A percentile compares a stretch with the other conserved stretches of the same genome.
These are phyloP conservation scores for Micropoecilia bifurca DNA, from an alignment of 2,797 vertebrate species.

Conservation along the genomic window DNA sequence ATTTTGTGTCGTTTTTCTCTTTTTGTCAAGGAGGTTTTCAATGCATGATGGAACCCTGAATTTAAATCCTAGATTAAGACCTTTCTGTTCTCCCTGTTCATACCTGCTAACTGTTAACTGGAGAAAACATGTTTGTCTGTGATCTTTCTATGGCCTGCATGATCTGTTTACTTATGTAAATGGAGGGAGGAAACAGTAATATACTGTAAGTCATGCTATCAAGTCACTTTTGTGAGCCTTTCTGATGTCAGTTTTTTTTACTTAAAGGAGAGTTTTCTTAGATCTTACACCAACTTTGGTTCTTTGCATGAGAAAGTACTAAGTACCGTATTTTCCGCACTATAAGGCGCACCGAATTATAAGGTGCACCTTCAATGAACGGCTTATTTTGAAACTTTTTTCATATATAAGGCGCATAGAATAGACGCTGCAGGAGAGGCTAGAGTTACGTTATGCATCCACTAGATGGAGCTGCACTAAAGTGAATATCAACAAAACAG, in stretches of 20 bases:
- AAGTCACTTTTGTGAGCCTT: not conserved
- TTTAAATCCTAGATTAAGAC: not conserved
- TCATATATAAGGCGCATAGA: no score
- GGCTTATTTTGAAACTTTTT: no score
- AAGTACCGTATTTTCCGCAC: no score
- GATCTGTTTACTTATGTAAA: not conserved
- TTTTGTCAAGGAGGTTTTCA: not conserved
- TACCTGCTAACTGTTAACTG: not conserved
- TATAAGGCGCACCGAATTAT: no score
- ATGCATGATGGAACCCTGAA: not conserved
- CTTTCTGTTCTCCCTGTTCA: not conserved
- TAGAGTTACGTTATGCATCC: no score
- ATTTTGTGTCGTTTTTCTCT: conserved; percentile 11
- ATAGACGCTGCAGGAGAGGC: no score
- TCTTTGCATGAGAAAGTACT: not conserved
- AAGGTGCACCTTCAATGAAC: no score
- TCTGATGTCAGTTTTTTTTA: not conserved
- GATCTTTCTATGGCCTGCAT: not conserved
- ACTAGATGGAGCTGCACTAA: no score
- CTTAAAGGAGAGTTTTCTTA: not conserved
- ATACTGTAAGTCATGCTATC: not conserved
- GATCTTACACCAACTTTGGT: not conserved
- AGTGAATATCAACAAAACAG: no score
- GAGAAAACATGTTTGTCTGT: not conserved
- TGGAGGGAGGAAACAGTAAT: not conserved